Evolutionary conservation across 2,113 vertebrate species (phyloP).

Genomic region (Ginglymostoma cirratum): DNA sequence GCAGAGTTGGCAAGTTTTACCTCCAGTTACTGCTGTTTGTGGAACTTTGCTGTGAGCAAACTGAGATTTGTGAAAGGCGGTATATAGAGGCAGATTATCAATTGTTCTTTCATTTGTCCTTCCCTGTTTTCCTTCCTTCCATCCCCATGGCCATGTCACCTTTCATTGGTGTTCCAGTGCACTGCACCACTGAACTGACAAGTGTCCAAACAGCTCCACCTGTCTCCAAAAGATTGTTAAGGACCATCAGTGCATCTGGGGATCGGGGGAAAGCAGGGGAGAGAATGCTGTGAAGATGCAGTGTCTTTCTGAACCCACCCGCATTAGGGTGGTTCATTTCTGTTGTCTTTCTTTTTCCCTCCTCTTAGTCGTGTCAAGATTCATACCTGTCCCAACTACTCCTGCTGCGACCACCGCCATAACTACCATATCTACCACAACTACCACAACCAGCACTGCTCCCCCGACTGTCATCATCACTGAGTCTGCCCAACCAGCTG

Average conservation of each 20-base stretch:
- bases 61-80: not conserved
- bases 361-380: constrained; percentile 48
- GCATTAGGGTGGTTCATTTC: not conserved
- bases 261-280: not conserved
- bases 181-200: not conserved
- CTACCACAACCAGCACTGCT: constrained; percentile 43
- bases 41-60: not conserved
- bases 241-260: not conserved
- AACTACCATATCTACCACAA: constrained; percentile 48
- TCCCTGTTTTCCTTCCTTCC: not conserved
- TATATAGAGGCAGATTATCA: not conserved
- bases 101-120: not conserved
- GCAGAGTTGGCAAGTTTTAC: not conserved
- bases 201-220: not conserved
- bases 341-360: constrained; percentile 47
- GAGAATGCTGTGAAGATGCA: not conserved
- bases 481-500: constrained; percentile 43
- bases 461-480: constrained; percentile 43
- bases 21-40: not conserved
- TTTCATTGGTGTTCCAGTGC: not conserved
- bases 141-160: not conserved
- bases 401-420: constrained; percentile 51
- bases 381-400: constrained; percentile 39
- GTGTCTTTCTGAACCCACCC: not conserved
- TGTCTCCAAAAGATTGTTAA: not conserved